Evolutionary conservation across 2,113 vertebrate genomes (phyloP), one percentile per base, ranked within the genome.

Genomic region (Salvator merianae): DNA sequence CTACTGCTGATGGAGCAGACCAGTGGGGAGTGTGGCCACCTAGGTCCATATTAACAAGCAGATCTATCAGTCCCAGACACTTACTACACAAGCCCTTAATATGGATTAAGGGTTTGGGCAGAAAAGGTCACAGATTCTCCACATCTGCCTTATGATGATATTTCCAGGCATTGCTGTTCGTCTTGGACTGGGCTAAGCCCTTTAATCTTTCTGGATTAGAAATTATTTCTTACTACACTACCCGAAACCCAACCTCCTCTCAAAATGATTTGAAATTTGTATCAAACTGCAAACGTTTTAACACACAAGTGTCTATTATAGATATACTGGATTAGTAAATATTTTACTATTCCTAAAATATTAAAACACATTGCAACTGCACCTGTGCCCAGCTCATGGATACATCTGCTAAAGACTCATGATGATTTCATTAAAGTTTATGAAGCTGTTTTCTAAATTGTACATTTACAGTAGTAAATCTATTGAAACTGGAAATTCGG

Each of bases 341-440:
- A 30, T 24, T 36, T 85, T 20, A 28, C 4, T 55, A 70, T 77
- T 26, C 38, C 36, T 34, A 65, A 34, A 14, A 50, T 65, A 43
- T 76, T 1, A 20, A n/a, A 36, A 28, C 81, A 13, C 5, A 71
- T 10, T 30, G 69, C 16, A 77, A 87, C 26, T 70, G 47, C 62
- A 85, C 16, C 7, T 90, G 81, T 36, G 0, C 0, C 24, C 1
- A 77, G 38, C 2, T 36, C 8, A 79, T 2, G 76, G 66, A n/a
- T 83, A 1, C 0, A 20, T 7, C 28, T 59, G 30, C 1, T 43
- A 74, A 34, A 14, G 3, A 75, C 79, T 74, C 66, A 80, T 9
- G 1, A 5, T 76, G 83, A 63, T 63, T 76, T 82, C n/a, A 34
- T 43, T 72, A 83, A 40, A 26, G 43, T 85, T 65, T 78, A 36